A percentile compares a stretch with the other conserved stretches of the same genome.
phyloP scores from a whole-genome alignment of 2,888 invertebrate species.

The Drosophila longiperda region DNA sequence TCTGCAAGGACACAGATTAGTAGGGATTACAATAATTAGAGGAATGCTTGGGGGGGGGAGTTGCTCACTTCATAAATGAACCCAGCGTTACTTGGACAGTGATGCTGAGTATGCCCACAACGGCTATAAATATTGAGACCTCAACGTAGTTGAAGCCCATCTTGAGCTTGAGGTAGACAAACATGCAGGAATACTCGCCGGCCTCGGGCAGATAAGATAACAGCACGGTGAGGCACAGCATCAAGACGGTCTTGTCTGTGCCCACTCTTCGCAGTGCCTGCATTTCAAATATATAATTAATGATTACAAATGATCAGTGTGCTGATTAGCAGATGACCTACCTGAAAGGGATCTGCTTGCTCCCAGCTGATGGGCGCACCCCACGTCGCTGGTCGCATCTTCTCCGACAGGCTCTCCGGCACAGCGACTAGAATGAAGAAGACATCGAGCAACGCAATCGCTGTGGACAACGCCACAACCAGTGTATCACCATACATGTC shows the following conservation, averaged over 20 bases:
- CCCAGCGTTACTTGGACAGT: constrained; percentile 96
- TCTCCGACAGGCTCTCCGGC: constrained; percentile 98
- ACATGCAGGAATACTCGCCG: constrained; percentile 99
- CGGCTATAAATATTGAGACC: constrained; percentile 98
- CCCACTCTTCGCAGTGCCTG: constrained; percentile 95
- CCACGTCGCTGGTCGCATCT: constrained; percentile 92
- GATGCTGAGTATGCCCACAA: constrained; percentile 98
- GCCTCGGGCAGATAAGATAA: constrained; percentile 99
- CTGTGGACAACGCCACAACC: constrained; percentile 97
- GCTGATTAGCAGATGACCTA: constrained; percentile 80
- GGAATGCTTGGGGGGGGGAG: not conserved
- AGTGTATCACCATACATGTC: constrained; percentile 93
- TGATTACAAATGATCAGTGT: not conserved
- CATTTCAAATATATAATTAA: constrained; percentile 1
- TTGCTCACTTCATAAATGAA: constrained; percentile 88
- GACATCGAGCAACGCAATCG: constrained; percentile 97
- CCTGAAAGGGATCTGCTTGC: constrained; percentile 98
- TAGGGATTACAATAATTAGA: not conserved
- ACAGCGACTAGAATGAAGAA: constrained; percentile 99
- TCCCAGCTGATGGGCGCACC: constrained; percentile 97
- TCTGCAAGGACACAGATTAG: constrained; percentile 48
- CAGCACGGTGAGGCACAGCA: constrained; percentile 98
- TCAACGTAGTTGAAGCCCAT: constrained; percentile 98
- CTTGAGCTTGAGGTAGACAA: constrained; percentile 98
- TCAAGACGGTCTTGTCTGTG: constrained; percentile 96